phyloP scores from a whole-genome alignment of 2,888 invertebrate genomes.

The Rhopalosiphum nymphaeae region DNA sequence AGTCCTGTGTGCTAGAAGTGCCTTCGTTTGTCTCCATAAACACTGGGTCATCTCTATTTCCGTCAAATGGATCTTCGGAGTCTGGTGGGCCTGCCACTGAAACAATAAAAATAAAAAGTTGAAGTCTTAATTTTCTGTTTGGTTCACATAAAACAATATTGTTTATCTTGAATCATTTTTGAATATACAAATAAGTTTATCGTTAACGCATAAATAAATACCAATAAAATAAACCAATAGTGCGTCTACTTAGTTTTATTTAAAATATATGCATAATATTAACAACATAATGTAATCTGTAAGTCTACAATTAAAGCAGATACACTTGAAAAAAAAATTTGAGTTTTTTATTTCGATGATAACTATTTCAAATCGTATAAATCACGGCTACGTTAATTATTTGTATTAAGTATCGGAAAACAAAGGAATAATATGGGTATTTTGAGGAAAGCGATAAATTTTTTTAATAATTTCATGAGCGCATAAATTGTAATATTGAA shows the following conservation, averaged over 20 bases:
- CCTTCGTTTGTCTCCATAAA: conserved; percentile 19
- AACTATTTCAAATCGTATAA: background rate
- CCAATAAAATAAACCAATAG: background rate
- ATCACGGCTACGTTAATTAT: background rate
- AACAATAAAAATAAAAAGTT: background rate
- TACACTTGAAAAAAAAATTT: background rate
- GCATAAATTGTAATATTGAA: background rate
- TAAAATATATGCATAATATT: background rate
- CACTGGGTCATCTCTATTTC: background rate
- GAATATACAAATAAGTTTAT: background rate
- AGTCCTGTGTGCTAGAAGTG: background rate
- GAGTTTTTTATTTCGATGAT: background rate
- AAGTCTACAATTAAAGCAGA: background rate
- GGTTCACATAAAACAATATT: background rate
- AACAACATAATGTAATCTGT: background rate
- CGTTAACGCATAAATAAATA: background rate
- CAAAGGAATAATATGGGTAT: background rate
- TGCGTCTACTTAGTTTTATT: background rate
- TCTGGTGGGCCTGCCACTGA: conserved; percentile 49
- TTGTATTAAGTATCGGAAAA: background rate
- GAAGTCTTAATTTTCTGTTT: background rate
- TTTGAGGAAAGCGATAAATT: background rate
- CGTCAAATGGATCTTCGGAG: background rate
- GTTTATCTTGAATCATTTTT: background rate
- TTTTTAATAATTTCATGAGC: background rate